Conservation (phyloP, 2,797 vertebrate species). For the Eupleurogrammus muticus region DNA sequence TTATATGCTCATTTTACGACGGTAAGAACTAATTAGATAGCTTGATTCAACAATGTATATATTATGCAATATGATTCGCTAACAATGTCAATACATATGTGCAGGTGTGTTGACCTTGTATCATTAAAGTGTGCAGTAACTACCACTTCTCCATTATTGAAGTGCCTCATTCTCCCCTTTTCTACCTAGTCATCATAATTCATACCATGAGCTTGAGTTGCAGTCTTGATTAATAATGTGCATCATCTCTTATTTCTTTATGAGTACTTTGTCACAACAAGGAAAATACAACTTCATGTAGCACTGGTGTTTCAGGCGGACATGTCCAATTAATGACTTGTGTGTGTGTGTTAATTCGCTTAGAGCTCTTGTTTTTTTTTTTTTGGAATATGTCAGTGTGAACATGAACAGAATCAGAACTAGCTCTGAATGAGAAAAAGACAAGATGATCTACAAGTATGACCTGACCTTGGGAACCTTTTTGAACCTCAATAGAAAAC, state of each 20-base stretch:
- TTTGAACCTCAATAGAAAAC: constrained; percentile 11
- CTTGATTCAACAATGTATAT: too few species aligned
- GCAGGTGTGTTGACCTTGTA: background rate
- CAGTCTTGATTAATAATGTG: background rate
- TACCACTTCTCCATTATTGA: fast-evolving
- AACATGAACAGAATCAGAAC: background rate
- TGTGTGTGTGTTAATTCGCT: background rate
- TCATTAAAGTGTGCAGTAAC: background rate
- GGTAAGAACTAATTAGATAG: too few species aligned
- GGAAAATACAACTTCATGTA: background rate
- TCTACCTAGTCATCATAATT: background rate
- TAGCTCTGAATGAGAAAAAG: background rate
- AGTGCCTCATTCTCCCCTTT: background rate
- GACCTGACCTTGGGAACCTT: background rate
- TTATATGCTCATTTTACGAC: too few species aligned
- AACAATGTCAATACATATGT: background rate
- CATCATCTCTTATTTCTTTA: background rate
- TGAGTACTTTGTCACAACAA: background rate
- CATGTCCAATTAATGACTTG: background rate
- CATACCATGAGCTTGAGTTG: background rate
- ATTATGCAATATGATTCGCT: background rate
- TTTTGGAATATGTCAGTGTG: background rate
- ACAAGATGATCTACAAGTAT: background rate
- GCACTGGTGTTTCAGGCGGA: background rate
- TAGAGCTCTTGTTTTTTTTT: background rate